phyloP scores from a whole-genome alignment of 2,888 invertebrate genomes.

The Noctua pronuba region DNA sequence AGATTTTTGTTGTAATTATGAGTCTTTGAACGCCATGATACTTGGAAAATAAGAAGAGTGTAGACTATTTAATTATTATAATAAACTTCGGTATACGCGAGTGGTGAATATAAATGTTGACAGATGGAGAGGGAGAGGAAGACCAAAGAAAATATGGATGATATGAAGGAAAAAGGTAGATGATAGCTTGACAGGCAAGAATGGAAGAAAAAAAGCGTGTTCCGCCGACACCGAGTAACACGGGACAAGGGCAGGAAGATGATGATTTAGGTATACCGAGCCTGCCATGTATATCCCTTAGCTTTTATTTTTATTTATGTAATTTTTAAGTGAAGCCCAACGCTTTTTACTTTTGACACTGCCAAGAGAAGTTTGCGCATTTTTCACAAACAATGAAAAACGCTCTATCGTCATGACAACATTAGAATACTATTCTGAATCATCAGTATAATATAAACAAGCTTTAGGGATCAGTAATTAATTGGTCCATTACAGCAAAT shows the following conservation, averaged over 20 bases:
- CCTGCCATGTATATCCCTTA: too few species aligned
- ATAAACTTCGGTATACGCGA: too few species aligned
- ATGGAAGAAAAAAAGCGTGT: too few species aligned
- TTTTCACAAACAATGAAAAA: neutral
- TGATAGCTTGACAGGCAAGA: too few species aligned
- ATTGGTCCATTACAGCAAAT: conserved; percentile 39
- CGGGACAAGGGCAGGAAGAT: too few species aligned
- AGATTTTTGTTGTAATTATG: conserved; percentile 6
- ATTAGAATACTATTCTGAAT: neutral
- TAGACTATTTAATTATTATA: neutral
- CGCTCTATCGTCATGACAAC: neutral
- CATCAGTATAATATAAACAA: conserved; percentile 22
- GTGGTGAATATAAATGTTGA: too few species aligned
- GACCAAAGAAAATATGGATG: too few species aligned
- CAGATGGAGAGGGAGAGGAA: too few species aligned
- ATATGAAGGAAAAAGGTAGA: too few species aligned
- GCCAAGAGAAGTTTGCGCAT: neutral
- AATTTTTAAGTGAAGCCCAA: neutral
- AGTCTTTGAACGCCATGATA: neutral
- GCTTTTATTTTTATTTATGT: too few species aligned
- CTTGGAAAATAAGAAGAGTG: neutral
- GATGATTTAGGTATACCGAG: too few species aligned
- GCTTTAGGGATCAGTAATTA: conserved; percentile 30
- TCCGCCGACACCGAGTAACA: too few species aligned
- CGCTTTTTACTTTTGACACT: neutral